Percentiles rank a stretch among this genome's conserved stretches.
phyloP scores from a whole-genome alignment of 2,888 invertebrate species.

The Polyommatus iphigenia region DNA sequence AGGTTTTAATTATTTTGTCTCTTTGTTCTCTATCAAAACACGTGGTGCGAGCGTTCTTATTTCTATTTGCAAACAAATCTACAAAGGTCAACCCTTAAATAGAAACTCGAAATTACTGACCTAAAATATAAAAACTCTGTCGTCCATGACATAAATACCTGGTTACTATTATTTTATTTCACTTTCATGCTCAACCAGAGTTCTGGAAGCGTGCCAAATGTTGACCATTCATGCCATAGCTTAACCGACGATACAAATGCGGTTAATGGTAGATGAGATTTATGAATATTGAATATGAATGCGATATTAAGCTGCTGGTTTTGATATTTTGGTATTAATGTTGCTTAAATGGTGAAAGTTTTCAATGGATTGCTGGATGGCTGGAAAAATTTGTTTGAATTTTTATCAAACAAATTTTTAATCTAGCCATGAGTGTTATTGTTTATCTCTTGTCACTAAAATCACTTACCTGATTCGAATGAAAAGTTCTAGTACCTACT shows the following conservation, averaged over 20 bases:
- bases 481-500: no score
- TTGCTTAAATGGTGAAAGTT: not conserved
- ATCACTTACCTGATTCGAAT: no score
- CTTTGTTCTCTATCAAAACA: no score
- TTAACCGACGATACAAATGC: constrained; percentile 6
- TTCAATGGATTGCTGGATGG: not conserved
- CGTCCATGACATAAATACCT: constrained; percentile 64
- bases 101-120: not conserved
- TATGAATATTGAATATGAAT: constrained; percentile 16
- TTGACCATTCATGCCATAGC: constrained; percentile 1
- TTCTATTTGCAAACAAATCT: not conserved
- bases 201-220: constrained; percentile 59
- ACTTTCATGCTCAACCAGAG: constrained; percentile 49
- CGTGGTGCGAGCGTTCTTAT: not conserved
- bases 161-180: constrained; percentile 50
- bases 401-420: no score
- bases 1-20: no score
- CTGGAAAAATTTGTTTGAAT: no score
- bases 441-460: no score
- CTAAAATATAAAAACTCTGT: constrained; percentile 28
- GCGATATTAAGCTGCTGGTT: not conserved
- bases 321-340: not conserved
- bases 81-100: constrained; percentile 1
- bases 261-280: not conserved
- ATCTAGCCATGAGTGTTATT: no score